Evolutionary conservation across 1,140 invertebrate genomes (phyloP).

Genomic region (Lutraria rhynchaena): DNA sequence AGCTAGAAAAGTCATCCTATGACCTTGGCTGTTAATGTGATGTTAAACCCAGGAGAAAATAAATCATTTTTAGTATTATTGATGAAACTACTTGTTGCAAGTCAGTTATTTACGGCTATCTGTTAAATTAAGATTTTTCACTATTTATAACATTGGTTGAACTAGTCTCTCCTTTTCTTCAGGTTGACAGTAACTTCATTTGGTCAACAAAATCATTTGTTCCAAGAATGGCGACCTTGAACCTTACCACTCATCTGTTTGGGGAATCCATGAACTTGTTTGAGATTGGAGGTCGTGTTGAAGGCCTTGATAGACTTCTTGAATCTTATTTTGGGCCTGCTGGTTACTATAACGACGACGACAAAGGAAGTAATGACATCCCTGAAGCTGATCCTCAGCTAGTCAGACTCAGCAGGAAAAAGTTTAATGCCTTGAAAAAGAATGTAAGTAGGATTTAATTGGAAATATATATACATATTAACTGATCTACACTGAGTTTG

Average conservation of each 20-base stretch:
- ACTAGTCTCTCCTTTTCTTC: background rate
- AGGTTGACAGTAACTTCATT: conserved; percentile 85
- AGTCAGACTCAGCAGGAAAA: conserved; percentile 38
- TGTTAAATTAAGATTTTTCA: too few species aligned
- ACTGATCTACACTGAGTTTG: background rate
- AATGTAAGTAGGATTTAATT: conserved; percentile 31
- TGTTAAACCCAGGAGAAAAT: too few species aligned
- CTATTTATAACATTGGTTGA: too few species aligned
- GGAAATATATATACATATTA: background rate
- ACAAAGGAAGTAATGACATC: conserved; percentile 7
- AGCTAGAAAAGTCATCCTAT: too few species aligned
- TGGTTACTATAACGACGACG: conserved; percentile 62
- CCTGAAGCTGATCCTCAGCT: conserved; percentile 39
- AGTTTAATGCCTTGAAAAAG: conserved; percentile 36
- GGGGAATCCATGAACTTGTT: conserved; percentile 93
- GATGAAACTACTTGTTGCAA: too few species aligned
- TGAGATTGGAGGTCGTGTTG: conserved; percentile 91
- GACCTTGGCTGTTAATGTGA: too few species aligned
- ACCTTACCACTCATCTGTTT: conserved; percentile 93
- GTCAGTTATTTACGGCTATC: too few species aligned
- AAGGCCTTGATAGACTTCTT: conserved; percentile 92
- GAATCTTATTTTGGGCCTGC: conserved; percentile 89
- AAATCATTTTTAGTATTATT: too few species aligned
- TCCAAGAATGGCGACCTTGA: conserved; percentile 90
- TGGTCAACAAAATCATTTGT: conserved; percentile 94